Percentiles rank a stretch among this genome's conserved stretches.
Evolutionary conservation across 2,797 vertebrate genomes (phyloP).

Genomic region (Ctenochaetus hawaiiensis): DNA sequence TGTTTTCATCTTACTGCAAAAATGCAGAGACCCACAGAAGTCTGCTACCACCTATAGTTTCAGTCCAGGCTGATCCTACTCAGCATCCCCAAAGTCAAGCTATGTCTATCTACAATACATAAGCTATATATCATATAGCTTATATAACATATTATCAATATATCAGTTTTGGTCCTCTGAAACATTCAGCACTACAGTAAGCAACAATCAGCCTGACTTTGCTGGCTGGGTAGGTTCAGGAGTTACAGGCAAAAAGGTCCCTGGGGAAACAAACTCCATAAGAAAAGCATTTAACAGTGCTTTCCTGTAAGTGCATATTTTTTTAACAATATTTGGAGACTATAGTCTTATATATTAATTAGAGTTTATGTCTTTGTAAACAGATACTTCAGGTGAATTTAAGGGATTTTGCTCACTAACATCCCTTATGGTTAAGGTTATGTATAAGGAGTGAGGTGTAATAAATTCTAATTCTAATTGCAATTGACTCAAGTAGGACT

Average conservation of each 20-base stretch:
- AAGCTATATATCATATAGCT: neutral
- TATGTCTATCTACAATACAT: slow-evolving; percentile 19
- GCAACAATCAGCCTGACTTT: neutral
- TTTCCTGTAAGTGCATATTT: neutral
- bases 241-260: neutral
- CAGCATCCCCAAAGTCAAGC: neutral
- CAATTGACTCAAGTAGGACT: neutral
- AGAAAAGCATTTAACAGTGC: neutral
- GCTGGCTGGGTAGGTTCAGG: neutral
- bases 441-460: neutral
- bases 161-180: neutral
- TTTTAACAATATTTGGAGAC: neutral
- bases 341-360: neutral
- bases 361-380: neutral
- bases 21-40: neutral
- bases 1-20: neutral
- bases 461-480: neutral
- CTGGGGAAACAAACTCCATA: neutral
- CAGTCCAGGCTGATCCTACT: slow-evolving; percentile 8
- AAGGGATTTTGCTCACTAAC: neutral
- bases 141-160: too few species aligned
- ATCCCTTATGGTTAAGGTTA: neutral
- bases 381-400: neutral
- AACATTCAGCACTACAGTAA: neutral
- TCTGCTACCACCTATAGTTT: slow-evolving; percentile 10